A percentile compares a stretch with the other conserved stretches of the same genome.
These are phyloP conservation scores for Otocyon megalotis DNA, from an alignment of 2,113 vertebrate species.

Conservation along the genomic window DNA sequence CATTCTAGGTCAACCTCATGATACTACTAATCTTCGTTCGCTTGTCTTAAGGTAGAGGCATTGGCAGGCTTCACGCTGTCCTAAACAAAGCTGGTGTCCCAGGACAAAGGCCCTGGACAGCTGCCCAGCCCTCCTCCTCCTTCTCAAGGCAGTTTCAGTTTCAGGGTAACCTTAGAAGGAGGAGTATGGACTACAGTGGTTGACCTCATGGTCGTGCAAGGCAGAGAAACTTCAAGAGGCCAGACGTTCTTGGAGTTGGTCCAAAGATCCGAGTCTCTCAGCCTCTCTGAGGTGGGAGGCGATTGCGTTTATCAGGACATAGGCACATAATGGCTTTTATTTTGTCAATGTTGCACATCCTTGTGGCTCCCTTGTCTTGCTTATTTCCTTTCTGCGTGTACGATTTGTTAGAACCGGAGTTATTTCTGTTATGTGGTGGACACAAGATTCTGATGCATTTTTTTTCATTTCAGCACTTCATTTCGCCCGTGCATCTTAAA, in stretches of 20 bases:
- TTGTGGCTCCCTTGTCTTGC: neutral
- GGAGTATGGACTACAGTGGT: neutral
- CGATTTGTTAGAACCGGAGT: conserved; percentile 9
- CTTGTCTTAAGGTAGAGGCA: conserved; percentile 59
- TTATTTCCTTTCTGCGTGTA: conserved; percentile 25
- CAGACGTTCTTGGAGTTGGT: conserved; percentile 37
- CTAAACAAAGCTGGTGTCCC: conserved; percentile 33
- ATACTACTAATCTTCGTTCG: conserved; percentile 52
- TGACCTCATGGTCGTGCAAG: conserved; percentile 60
- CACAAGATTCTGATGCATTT: neutral
- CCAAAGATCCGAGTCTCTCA: conserved; percentile 23
- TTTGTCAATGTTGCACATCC: neutral
- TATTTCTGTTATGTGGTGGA: neutral
- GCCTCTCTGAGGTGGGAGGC: neutral
- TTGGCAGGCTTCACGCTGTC: neutral
- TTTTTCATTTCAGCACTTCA: neutral
- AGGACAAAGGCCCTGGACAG: conserved; percentile 61
- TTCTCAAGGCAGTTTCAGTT: conserved; percentile 57
- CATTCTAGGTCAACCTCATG: conserved; percentile 50
- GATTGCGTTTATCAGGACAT: neutral
- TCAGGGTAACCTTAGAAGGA: conserved; percentile 72
- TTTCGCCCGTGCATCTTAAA: neutral
- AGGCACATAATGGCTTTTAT: neutral
- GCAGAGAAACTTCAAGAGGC: conserved; percentile 31
- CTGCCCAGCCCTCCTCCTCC: neutral